phyloP scores from a whole-genome alignment of 2,113 vertebrate genomes.

The Hypocryptadius cinnamomeus region DNA sequence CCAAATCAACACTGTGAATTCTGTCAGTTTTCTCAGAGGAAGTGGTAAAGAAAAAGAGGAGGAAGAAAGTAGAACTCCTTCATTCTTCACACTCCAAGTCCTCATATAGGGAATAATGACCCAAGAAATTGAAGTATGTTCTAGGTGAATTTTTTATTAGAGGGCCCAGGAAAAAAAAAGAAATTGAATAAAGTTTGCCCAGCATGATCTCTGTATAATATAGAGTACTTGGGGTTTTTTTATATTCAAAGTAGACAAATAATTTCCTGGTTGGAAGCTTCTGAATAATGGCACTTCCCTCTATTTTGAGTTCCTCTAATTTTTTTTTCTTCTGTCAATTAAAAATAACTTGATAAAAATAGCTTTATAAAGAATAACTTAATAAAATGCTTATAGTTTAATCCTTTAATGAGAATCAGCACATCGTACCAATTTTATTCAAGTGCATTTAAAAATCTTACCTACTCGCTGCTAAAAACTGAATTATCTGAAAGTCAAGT shows the following conservation, averaged over 20 bases:
- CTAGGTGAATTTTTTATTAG: not conserved
- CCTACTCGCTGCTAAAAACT: not conserved
- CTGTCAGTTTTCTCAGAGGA: not conserved
- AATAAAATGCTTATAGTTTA: slow-evolving; percentile 17
- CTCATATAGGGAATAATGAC: not conserved
- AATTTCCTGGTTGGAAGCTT: slow-evolving; percentile 38
- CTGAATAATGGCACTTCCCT: not conserved
- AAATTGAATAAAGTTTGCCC: not conserved
- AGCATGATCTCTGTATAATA: not conserved
- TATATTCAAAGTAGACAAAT: slow-evolving; percentile 6
- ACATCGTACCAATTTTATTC: not conserved
- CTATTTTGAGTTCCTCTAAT: not conserved
- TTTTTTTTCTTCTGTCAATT: not conserved
- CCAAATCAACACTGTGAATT: not conserved
- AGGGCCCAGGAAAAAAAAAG: not conserved
- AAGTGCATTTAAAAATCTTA: slow-evolving; percentile 26
- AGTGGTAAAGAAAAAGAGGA: not conserved
- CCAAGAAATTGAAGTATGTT: not conserved
- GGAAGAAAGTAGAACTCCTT: not conserved
- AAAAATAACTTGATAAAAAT: slow-evolving; percentile 29
- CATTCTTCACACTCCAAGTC: not conserved
- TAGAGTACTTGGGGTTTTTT: not conserved
- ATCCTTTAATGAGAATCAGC: slow-evolving; percentile 43
- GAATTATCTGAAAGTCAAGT: slow-evolving; percentile 20
- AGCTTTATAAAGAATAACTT: slow-evolving; percentile 2